These are phyloP conservation scores for Myotis pilosus DNA, from an alignment of 2,797 vertebrate genomes.

Conservation along the genomic window DNA sequence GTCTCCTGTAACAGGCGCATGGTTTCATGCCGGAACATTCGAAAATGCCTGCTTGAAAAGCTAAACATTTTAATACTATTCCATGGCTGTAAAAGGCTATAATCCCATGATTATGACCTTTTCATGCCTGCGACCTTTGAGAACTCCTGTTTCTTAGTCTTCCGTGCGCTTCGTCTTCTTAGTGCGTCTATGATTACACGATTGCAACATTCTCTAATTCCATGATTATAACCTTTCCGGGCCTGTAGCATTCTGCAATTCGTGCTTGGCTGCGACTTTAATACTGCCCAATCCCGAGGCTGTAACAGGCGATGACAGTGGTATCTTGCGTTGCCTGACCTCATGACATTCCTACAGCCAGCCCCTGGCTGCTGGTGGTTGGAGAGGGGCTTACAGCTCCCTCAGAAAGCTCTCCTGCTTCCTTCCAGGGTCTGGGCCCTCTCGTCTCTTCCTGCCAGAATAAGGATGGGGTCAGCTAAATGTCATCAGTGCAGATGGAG, in stretches of 20 bases:
- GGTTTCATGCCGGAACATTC: not conserved
- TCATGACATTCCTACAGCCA: not conserved
- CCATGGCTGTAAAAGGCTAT: constrained; percentile 14
- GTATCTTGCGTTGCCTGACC: not conserved
- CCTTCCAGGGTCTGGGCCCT: not conserved
- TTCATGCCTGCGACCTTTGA: not conserved
- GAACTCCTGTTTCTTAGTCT: not conserved
- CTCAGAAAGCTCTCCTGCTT: not conserved
- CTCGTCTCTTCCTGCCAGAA: not conserved
- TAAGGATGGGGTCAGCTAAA: not conserved
- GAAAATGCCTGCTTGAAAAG: constrained; percentile 8
- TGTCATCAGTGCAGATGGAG: not conserved
- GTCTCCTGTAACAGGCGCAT: not conserved
- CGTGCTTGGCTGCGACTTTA: not conserved
- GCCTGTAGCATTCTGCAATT: constrained; percentile 6
- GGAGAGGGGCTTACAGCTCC: not conserved
- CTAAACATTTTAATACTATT: constrained; percentile 29
- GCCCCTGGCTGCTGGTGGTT: not conserved
- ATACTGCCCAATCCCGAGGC: not conserved
- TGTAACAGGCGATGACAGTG: accelerated
- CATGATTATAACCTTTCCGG: constrained; percentile 64
- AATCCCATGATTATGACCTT: constrained; percentile 57
- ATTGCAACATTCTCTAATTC: constrained; percentile 54
- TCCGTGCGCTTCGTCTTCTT: not conserved
- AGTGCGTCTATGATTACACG: constrained; percentile 42